These are phyloP conservation scores for Zonotrichia leucophrys DNA, from an alignment of 2,113 vertebrate species.

Conservation along the genomic window DNA sequence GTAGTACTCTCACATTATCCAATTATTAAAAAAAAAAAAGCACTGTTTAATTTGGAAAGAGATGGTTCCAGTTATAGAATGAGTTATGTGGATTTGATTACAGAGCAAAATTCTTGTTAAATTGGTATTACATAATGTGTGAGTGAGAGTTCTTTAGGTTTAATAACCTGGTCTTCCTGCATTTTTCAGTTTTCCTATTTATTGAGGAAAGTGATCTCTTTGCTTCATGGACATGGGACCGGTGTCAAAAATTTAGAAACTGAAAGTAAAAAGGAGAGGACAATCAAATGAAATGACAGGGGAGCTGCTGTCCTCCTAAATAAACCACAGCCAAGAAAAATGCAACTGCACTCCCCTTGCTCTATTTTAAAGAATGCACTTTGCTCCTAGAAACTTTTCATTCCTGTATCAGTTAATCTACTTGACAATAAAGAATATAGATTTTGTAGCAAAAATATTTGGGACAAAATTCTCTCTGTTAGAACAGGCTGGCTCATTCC, in stretches of 20 bases:
- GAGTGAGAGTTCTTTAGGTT: background rate
- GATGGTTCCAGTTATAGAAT: background rate
- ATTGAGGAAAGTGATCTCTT: background rate
- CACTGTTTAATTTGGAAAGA: constrained; percentile 32
- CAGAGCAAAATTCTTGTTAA: background rate
- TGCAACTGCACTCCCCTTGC: background rate
- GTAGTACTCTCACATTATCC: constrained; percentile 1
- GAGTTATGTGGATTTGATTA: constrained; percentile 13
- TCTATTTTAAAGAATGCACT: background rate
- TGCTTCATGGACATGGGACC: background rate
- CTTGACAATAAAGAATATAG: background rate
- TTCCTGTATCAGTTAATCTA: background rate
- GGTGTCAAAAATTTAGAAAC: background rate
- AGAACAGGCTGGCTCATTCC: background rate
- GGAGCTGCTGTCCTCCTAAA: background rate
- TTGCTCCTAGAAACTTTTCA: background rate
- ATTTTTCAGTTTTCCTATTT: background rate
- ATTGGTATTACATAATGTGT: background rate
- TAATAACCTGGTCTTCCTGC: background rate
- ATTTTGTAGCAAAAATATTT: background rate
- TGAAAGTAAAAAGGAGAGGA: background rate
- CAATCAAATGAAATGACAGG: background rate
- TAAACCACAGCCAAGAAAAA: background rate
- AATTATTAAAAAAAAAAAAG: background rate
- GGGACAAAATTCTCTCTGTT: background rate